Conservation (phyloP, 2,797 vertebrate genomes). For the Eospalax fontanierii region DNA sequence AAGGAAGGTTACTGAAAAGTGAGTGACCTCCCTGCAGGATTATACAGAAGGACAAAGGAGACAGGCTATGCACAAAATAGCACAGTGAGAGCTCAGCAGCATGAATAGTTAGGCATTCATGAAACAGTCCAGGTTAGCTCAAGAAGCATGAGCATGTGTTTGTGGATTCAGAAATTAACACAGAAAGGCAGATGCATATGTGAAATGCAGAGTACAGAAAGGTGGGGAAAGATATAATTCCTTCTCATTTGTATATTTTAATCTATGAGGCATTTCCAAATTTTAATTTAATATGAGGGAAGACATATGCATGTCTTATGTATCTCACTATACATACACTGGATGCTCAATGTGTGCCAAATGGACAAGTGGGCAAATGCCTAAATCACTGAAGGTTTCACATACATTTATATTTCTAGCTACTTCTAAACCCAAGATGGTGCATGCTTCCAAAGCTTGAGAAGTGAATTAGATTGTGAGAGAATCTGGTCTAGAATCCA, state of each 20-base stretch:
- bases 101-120: conserved; percentile 2
- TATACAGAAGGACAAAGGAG: neutral
- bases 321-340: neutral
- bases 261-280: neutral
- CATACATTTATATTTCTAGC: neutral
- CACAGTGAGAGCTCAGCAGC: neutral
- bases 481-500: conserved; percentile 14
- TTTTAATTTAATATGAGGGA: conserved; percentile 52
- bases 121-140: neutral
- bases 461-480: neutral
- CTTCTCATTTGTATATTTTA: conserved; percentile 15
- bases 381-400: conserved; percentile 15
- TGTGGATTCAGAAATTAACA: neutral
- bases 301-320: neutral
- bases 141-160: neutral
- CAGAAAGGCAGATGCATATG: neutral
- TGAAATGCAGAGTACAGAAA: neutral
- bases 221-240: conserved; percentile 23
- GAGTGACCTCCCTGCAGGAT: neutral
- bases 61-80: neutral
- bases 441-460: neutral
- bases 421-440: neutral
- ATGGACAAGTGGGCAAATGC: conserved; percentile 6
- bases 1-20: conserved; percentile 21
- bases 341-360: neutral